phyloP scores from a whole-genome alignment of 2,797 vertebrate species.

The Lateolabrax maculatus region DNA sequence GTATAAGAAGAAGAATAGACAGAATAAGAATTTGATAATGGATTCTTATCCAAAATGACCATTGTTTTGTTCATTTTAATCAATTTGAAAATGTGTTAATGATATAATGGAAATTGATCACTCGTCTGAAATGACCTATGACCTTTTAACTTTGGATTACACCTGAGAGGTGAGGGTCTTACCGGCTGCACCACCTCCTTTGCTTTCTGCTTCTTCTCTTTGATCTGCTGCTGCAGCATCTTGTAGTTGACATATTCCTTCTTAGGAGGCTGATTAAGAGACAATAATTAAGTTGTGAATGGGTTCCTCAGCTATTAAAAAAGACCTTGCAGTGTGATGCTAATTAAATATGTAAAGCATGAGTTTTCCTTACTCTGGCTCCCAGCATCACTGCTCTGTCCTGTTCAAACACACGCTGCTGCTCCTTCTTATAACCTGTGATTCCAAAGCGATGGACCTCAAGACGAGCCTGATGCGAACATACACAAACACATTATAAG shows the following conservation, averaged over 20 bases:
- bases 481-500: background rate
- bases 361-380: slow-evolving; percentile 86
- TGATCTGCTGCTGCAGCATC: slow-evolving; percentile 89
- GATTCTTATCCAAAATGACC: too few relatives aligned
- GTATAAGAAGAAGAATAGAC: background rate
- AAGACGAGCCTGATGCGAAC: slow-evolving; percentile 88
- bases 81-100: background rate
- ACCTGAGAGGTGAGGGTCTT: slow-evolving; percentile 46
- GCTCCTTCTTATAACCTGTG: slow-evolving; percentile 93
- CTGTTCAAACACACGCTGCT: slow-evolving; percentile 92
- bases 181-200: slow-evolving; percentile 86
- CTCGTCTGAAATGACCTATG: background rate
- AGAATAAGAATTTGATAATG: background rate
- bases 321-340: too few relatives aligned
- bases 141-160: background rate
- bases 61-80: background rate
- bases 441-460: slow-evolving; percentile 97
- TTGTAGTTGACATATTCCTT: slow-evolving; percentile 92
- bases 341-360: background rate
- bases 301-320: background rate
- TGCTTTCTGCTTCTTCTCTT: slow-evolving; percentile 84
- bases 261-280: slow-evolving; percentile 88
- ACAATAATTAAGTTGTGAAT: background rate
- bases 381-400: slow-evolving; percentile 96
- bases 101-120: background rate